Evolutionary conservation across 2,797 vertebrate genomes (phyloP).

Genomic region (Lepilemur ruficaudatus): DNA sequence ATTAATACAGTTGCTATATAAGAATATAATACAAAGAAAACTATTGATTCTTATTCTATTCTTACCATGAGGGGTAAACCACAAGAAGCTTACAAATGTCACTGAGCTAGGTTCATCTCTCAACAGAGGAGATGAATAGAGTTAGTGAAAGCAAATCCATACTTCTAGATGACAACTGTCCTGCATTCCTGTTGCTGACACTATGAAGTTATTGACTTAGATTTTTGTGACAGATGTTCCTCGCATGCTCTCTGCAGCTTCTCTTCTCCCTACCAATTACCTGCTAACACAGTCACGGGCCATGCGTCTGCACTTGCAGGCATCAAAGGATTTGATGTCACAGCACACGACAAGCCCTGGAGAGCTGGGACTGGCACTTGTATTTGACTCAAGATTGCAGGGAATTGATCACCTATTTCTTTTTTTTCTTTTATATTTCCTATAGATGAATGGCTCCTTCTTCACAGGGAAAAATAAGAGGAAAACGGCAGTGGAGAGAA

Average conservation of each 20-base stretch:
- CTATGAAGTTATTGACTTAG: not conserved
- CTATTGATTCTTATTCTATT: not conserved
- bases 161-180: not conserved
- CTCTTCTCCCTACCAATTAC: conserved; percentile 45
- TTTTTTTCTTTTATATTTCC: not conserved
- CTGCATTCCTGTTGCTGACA: not conserved
- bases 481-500: not conserved
- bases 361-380: not conserved
- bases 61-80: not conserved
- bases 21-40: not conserved
- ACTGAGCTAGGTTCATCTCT: not conserved
- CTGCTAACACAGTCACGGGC: not conserved
- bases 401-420: not conserved
- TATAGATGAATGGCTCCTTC: not conserved
- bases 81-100: conserved; percentile 38
- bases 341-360: not conserved
- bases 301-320: not conserved
- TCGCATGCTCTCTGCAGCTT: not conserved
- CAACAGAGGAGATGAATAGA: conserved; percentile 2
- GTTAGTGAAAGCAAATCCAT: conserved; percentile 52
- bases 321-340: not conserved
- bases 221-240: not conserved
- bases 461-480: not conserved
- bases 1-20: not conserved
- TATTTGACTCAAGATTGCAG: not conserved